Base-by-base conservation (phyloP, 2,113 vertebrate species). In the Uria lomvia region DNA sequence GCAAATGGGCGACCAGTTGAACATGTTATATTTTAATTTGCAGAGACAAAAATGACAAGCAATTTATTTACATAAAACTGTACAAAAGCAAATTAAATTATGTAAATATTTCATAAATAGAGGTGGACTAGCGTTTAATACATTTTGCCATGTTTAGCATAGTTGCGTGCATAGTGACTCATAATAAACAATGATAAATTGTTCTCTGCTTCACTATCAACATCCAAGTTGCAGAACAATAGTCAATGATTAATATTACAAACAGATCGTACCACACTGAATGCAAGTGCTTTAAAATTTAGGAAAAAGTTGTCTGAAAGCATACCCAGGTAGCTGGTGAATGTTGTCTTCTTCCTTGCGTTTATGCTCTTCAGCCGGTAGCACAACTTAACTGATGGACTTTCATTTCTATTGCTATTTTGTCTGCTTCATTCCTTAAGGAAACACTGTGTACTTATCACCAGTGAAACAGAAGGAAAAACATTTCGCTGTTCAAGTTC, bases 1-100 rank as follows among this genome's bases (percentile, higher is more conserved):
- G 97, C 94, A 97, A 98, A 92, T 89, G 91, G 75, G 87, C 73
- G 97, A 97, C 97, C 93, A 95, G 97, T 99, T 99, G 98, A 99
- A 98, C 99, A 99, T 99, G 98, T 99, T 99, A 99, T 99, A 99
- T 99, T 99, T 99, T 99, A 99, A 99, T 99, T 99, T 99, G 99
- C 98, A 99, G 99, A 99, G 99, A 99, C 99, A 99, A 99, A 99
- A 99, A 99, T 99, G 99, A 99, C 99, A 99, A 99, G 99, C 99
- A 99, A 98, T 99, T 98, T 99, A 99, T 99, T 99, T 99, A 99
- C 99, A 99, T 98, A 99, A 99, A 99, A 98, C 99, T 99, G 99
- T 99, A 99, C 99, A 99, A 99, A 99, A 99, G 98, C 99, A 99
- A 99, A 99, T 99, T 99, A 99, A 99, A 99, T 99, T 99, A 99